Evolutionary conservation across 2,888 invertebrate species (phyloP).

Genomic region (Eupeodes luniger): DNA sequence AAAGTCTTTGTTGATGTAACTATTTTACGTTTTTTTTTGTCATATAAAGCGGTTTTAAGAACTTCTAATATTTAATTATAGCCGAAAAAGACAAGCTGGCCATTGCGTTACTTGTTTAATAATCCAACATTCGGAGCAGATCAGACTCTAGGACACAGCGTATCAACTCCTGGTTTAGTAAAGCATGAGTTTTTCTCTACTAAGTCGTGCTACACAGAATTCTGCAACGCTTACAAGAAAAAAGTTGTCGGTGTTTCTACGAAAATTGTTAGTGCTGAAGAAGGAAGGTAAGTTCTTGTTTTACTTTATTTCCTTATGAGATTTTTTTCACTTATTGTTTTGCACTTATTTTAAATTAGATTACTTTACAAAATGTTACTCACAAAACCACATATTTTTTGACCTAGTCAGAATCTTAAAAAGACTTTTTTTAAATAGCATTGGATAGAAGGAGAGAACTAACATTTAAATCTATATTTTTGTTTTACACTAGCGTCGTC

Average conservation of each 20-base stretch:
- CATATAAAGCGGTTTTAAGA: not conserved
- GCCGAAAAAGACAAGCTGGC: not conserved
- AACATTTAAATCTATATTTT: no score
- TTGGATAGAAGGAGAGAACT: no score
- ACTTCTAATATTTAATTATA: not conserved
- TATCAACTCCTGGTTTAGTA: not conserved
- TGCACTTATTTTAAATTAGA: no score
- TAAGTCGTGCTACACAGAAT: not conserved
- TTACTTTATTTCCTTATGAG: no score
- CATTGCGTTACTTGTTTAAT: not conserved
- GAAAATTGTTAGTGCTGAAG: not conserved
- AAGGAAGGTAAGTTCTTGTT: not conserved
- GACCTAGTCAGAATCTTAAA: no score
- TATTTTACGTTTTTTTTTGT: not conserved
- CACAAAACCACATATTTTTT: no score
- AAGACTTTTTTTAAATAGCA: no score
- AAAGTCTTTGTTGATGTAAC: not conserved
- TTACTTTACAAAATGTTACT: no score
- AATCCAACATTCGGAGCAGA: not conserved
- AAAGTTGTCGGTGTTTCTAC: not conserved
- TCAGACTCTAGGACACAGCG: not conserved
- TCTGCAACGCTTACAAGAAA: not conserved
- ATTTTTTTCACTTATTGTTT: no score
- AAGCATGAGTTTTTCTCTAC: not conserved
- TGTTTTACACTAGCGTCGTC: not conserved